Conservation (phyloP, 2,888 invertebrate species). For the Thera britannica region DNA sequence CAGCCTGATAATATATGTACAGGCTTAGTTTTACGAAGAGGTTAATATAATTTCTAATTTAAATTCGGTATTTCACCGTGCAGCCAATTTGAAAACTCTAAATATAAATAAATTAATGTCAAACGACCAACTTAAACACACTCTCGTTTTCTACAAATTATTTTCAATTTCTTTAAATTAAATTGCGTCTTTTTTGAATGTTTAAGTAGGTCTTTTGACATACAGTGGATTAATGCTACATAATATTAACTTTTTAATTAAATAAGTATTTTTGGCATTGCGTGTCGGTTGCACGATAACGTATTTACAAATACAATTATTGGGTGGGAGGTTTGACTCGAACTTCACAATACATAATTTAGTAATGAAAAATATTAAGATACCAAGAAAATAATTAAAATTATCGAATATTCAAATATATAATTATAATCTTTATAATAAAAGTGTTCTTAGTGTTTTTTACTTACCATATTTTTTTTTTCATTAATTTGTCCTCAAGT, state of each 20-base stretch:
- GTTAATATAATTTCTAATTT: conserved; percentile 38
- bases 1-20: conserved; percentile 56
- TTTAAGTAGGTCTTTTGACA: conserved; percentile 14
- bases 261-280: conserved; percentile 69
- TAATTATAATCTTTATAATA: conserved; percentile 6
- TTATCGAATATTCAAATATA: conserved; percentile 1
- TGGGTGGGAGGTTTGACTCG: conserved; percentile 52
- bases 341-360: conserved; percentile 23
- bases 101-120: conserved; percentile 39
- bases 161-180: no score
- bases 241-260: conserved; percentile 58
- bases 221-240: conserved; percentile 44
- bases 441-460: not conserved
- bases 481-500: conserved; percentile 6
- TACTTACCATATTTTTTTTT: not conserved
- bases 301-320: conserved; percentile 57
- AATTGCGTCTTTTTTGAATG: not conserved
- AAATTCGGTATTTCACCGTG: conserved; percentile 79
- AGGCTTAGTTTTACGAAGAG: conserved; percentile 37
- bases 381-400: conserved; percentile 20
- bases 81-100: conserved; percentile 58
- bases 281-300: conserved; percentile 59
- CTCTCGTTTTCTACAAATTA: no score
- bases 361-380: conserved; percentile 15
- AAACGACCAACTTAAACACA: conserved; percentile 11